These are phyloP conservation scores for Achlya flavicornis DNA, from an alignment of 2,888 invertebrate genomes.

Conservation along the genomic window DNA sequence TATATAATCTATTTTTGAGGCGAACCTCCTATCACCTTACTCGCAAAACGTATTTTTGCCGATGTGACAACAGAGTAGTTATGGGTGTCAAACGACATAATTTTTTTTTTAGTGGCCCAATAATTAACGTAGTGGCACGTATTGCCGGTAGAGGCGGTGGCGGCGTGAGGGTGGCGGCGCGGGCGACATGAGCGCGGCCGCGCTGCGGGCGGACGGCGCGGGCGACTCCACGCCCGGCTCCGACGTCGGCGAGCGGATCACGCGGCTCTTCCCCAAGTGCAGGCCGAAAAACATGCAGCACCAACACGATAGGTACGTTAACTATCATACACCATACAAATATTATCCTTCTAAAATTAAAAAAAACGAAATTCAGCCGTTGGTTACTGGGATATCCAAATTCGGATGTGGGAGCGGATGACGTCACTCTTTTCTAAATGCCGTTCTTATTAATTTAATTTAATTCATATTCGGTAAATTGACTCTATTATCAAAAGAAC, in stretches of 20 bases:
- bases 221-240: conserved; percentile 81
- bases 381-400: no score
- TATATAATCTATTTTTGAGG: no score
- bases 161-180: conserved; percentile 63
- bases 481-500: no score
- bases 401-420: no score
- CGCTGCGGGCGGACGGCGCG: conserved; percentile 76
- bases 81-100: not conserved
- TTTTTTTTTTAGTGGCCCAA: conserved; percentile 17
- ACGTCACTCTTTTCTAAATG: no score
- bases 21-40: no score
- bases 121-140: conserved; percentile 59
- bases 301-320: conserved; percentile 70
- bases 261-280: conserved; percentile 94
- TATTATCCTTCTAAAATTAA: no score
- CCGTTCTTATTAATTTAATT: no score
- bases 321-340: not conserved
- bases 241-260: conserved; percentile 89
- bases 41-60: no score
- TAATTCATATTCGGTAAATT: no score
- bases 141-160: conserved; percentile 73
- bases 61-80: no score
- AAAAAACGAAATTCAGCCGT: no score
- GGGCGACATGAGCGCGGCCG: conserved; percentile 78
- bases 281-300: conserved; percentile 86